These are phyloP conservation scores for Reticulitermes lucifugus DNA, from an alignment of 2,888 invertebrate species.

Conservation along the genomic window DNA sequence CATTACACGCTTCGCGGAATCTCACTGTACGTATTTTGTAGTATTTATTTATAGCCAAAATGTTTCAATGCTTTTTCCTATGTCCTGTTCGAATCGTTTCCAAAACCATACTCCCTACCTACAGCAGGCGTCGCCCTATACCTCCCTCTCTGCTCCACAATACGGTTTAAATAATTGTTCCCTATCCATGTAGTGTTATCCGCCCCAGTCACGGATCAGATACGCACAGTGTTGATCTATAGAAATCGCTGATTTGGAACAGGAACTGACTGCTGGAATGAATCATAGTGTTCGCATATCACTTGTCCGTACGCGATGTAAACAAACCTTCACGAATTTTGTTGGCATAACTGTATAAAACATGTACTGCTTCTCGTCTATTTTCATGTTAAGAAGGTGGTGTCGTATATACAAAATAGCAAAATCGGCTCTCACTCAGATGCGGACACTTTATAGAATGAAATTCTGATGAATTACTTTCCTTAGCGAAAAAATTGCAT, in stretches of 20 bases:
- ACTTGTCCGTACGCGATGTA: not conserved
- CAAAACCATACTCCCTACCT: not conserved
- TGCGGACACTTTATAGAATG: not conserved
- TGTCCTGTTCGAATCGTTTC: not conserved
- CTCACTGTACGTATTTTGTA: conserved; percentile 16
- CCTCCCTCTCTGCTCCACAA: not conserved
- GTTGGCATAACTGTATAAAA: not conserved
- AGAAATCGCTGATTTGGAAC: conserved; percentile 10
- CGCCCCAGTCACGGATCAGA: not conserved
- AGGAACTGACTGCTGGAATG: not conserved
- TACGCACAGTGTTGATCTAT: not conserved
- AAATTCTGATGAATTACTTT: too few relatives aligned
- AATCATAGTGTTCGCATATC: conserved; percentile 1
- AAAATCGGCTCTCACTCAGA: not conserved
- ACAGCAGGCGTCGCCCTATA: not conserved
- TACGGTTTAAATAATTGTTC: conserved; percentile 20
- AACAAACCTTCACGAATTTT: not conserved
- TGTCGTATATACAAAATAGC: not conserved
- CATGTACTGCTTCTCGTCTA: not conserved
- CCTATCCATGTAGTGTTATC: not conserved
- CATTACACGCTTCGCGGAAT: conserved; percentile 46
- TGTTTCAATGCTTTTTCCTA: conserved; percentile 28
- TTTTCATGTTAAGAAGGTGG: not conserved
- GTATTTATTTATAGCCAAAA: conserved; percentile 43
- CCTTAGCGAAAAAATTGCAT: too few relatives aligned